Conservation (phyloP, 2,113 vertebrate genomes). For the Trematocara macrostoma region DNA sequence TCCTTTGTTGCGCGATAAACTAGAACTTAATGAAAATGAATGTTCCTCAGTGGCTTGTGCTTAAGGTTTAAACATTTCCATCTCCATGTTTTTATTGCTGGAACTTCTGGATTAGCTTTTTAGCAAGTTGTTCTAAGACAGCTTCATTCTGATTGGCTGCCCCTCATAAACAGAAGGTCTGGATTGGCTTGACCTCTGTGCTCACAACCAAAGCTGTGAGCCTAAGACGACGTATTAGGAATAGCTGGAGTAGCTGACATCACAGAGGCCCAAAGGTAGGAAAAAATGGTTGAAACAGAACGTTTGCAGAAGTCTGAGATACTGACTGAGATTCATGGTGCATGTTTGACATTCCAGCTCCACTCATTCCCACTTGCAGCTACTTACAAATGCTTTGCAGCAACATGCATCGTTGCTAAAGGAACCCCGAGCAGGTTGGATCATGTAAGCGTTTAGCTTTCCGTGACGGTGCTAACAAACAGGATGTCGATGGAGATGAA, state of each 20-base stretch:
- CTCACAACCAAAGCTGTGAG: neutral
- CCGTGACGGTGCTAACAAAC: neutral
- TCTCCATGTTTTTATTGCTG: neutral
- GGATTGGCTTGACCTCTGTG: neutral
- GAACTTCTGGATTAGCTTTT: neutral
- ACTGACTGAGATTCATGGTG: too few species aligned
- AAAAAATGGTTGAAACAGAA: neutral
- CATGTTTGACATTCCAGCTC: neutral
- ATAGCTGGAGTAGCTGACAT: neutral
- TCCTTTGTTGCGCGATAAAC: neutral
- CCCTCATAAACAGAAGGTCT: neutral
- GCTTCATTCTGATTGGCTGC: neutral
- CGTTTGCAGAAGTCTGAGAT: neutral
- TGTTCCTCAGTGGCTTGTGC: neutral
- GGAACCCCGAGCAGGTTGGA: neutral
- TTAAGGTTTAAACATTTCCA: neutral
- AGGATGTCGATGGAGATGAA: neutral
- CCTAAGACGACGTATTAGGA: neutral
- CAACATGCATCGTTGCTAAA: neutral
- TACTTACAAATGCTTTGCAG: neutral
- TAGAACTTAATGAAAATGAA: neutral
- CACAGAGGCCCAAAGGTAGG: neutral
- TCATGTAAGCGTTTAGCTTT: neutral
- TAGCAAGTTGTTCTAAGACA: neutral
- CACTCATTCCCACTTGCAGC: neutral